These are phyloP conservation scores for Diabrotica undecimpunctata DNA, from an alignment of 1,140 invertebrate genomes.

Conservation along the genomic window DNA sequence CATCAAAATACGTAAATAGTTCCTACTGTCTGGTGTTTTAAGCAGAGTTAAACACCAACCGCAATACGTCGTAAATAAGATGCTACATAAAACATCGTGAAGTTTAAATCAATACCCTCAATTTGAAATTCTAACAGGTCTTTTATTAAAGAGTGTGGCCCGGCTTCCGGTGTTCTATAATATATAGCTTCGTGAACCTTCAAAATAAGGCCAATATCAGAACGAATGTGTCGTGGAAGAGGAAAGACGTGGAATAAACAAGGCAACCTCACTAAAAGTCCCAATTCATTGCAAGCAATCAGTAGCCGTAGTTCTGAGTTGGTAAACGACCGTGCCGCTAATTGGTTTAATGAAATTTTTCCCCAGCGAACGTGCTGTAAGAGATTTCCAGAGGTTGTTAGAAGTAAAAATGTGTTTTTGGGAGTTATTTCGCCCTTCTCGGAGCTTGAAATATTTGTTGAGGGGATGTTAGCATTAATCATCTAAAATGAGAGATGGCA, in stretches of 20 bases:
- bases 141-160: too few species aligned
- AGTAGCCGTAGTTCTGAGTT: constrained; percentile 8
- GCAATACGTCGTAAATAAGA: too few species aligned
- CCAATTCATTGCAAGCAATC: constrained; percentile 13
- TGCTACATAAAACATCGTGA: too few species aligned
- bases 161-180: too few species aligned
- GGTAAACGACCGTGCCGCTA: constrained; percentile 13
- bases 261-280: constrained; percentile 4
- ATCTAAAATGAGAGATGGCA: neutral
- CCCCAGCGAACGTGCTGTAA: constrained; percentile 10
- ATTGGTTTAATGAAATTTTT: constrained; percentile 19
- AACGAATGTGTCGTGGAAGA: neutral
- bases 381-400: constrained; percentile 11
- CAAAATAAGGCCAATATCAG: neutral
- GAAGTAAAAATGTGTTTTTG: constrained; percentile 9
- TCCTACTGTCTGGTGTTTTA: too few species aligned
- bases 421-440: neutral
- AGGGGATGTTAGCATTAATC: neutral
- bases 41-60: too few species aligned
- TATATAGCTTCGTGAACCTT: neutral
- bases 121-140: too few species aligned
- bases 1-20: too few species aligned
- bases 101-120: too few species aligned
- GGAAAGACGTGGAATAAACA: constrained; percentile 8
- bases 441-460: constrained; percentile 9